Conservation (phyloP, 2,888 invertebrate species). For the Pachydiplax longipennis region DNA sequence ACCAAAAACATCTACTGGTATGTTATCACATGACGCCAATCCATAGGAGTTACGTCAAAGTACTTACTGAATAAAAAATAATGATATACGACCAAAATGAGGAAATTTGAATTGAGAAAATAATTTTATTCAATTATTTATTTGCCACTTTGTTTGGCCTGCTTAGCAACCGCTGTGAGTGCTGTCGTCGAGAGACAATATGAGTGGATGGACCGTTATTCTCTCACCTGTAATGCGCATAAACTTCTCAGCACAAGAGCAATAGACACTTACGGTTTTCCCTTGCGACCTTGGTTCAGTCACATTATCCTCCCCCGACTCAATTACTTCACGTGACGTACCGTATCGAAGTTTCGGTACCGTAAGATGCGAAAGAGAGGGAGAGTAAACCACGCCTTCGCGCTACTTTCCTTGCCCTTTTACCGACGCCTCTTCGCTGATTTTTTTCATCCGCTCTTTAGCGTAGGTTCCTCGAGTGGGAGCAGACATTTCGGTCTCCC, state of each 20-base stretch:
- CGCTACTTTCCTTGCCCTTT: neutral
- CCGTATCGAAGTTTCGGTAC: conserved; percentile 5
- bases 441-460: neutral
- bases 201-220: neutral
- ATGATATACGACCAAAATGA: no score
- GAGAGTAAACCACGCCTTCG: conserved; percentile 2
- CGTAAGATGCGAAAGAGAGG: conserved; percentile 21
- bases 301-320: neutral
- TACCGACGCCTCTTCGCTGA: neutral
- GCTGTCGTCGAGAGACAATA: neutral
- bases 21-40: no score
- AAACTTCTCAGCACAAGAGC: neutral
- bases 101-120: no score
- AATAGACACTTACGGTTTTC: neutral
- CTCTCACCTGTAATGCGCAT: neutral
- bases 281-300: neutral
- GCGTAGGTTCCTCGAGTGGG: neutral
- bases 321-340: conserved; percentile 18
- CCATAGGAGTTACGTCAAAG: no score
- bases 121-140: no score
- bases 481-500: neutral
- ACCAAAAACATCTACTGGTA: no score
- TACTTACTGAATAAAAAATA: no score
- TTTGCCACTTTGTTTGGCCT: no score
- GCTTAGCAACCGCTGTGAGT: no score